Conservation (phyloP, 2,888 invertebrate genomes). For the Hypena proboscidalis region DNA sequence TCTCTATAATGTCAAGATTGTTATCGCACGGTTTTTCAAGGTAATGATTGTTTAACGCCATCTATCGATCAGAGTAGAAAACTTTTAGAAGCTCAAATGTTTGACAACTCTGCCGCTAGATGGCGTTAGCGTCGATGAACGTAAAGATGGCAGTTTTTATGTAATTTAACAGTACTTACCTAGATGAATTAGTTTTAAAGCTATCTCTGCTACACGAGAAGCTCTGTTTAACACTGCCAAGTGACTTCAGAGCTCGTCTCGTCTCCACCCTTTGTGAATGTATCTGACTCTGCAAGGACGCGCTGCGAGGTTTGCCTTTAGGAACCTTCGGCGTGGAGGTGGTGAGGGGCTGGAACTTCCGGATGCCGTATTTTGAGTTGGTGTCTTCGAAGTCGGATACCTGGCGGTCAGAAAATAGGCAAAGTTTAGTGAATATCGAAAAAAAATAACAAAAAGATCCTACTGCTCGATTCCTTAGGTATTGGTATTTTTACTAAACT, state of each 20-base stretch:
- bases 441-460: background rate
- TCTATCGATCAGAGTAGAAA: too few relatives aligned
- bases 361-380: conserved; percentile 64
- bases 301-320: conserved; percentile 53
- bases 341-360: conserved; percentile 53
- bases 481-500: too few relatives aligned
- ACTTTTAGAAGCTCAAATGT: too few relatives aligned
- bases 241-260: conserved; percentile 35
- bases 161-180: conserved; percentile 32
- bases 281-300: conserved; percentile 55
- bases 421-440: background rate
- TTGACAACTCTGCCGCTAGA: too few relatives aligned
- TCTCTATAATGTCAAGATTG: too few relatives aligned
- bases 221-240: conserved; percentile 44
- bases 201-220: conserved; percentile 56
- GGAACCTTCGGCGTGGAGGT: conserved; percentile 65
- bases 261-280: conserved; percentile 32
- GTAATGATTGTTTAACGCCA: too few relatives aligned
- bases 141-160: too few relatives aligned
- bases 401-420: conserved; percentile 39
- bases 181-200: conserved; percentile 56
- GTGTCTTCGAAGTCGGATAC: conserved; percentile 76
- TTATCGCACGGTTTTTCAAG: too few relatives aligned
- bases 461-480: too few relatives aligned
- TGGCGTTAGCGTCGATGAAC: too few relatives aligned